A percentile compares a stretch with the other conserved stretches of the same genome.
These are phyloP conservation scores for Eulimnadia texana DNA, from an alignment of 1,140 invertebrate species.

Conservation along the genomic window DNA sequence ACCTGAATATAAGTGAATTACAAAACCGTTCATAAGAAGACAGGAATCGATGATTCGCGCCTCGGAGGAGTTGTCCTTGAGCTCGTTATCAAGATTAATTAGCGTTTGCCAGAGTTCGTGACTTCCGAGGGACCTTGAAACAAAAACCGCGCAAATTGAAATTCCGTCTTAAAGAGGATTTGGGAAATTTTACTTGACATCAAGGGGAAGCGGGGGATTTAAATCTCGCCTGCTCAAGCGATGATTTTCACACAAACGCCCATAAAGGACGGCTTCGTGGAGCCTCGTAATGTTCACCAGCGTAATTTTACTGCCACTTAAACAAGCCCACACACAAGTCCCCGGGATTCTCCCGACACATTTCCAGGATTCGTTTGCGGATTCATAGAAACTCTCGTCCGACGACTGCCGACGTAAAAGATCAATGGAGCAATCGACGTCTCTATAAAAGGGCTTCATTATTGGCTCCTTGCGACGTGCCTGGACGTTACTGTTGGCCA, in stretches of 20 bases:
- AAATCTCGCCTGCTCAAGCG: no score
- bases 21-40: background rate
- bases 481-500: no score
- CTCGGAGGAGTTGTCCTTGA: background rate
- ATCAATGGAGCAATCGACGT: no score
- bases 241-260: no score
- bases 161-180: background rate
- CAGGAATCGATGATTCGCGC: background rate
- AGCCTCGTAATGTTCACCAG: background rate
- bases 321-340: background rate
- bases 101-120: background rate
- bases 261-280: no score
- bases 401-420: no score
- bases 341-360: background rate
- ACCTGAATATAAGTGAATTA: background rate
- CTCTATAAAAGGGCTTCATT: no score
- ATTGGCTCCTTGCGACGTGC: no score
- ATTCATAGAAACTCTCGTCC: no score
- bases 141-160: background rate
- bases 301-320: background rate
- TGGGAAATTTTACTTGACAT: no score
- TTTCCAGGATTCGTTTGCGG: background rate
- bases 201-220: no score
- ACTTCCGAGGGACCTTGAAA: background rate
- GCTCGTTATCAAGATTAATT: background rate